Conservation (phyloP, 2,797 vertebrate genomes). For the Halcyon leucocephala region DNA sequence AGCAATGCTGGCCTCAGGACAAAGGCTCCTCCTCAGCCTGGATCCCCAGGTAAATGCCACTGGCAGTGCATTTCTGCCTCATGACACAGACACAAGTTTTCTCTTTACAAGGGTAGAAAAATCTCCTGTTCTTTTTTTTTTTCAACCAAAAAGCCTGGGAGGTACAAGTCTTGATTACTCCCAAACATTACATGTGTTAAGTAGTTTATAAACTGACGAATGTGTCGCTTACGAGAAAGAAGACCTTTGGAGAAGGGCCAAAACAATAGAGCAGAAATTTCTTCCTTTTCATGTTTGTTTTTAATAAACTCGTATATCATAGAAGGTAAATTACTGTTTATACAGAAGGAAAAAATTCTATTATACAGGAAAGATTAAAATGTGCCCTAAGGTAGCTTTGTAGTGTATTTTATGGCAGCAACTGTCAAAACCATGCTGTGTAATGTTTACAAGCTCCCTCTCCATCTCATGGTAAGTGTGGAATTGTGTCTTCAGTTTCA, state of each 20-base stretch:
- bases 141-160: not conserved
- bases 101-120: not conserved
- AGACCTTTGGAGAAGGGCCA: not conserved
- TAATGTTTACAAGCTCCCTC: not conserved
- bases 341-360: not conserved
- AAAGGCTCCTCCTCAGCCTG: not conserved
- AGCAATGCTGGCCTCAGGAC: not conserved
- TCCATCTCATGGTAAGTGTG: not conserved
- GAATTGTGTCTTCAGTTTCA: not conserved
- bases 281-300: conserved; percentile 24
- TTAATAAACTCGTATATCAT: conserved; percentile 2
- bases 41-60: not conserved
- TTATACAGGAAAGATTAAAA: conserved; percentile 57
- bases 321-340: conserved; percentile 64
- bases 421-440: not conserved
- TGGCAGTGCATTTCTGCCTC: not conserved
- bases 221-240: not conserved
- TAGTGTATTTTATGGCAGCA: not conserved
- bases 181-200: not conserved
- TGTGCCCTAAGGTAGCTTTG: conserved; percentile 8
- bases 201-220: not conserved
- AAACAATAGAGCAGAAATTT: conserved; percentile 19
- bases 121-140: not conserved
- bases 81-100: fast-evolving
- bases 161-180: not conserved